A percentile compares a stretch with the other conserved stretches of the same genome.
These are phyloP conservation scores for Ellobium chinense DNA, from an alignment of 2,888 invertebrate species.

Conservation along the genomic window DNA sequence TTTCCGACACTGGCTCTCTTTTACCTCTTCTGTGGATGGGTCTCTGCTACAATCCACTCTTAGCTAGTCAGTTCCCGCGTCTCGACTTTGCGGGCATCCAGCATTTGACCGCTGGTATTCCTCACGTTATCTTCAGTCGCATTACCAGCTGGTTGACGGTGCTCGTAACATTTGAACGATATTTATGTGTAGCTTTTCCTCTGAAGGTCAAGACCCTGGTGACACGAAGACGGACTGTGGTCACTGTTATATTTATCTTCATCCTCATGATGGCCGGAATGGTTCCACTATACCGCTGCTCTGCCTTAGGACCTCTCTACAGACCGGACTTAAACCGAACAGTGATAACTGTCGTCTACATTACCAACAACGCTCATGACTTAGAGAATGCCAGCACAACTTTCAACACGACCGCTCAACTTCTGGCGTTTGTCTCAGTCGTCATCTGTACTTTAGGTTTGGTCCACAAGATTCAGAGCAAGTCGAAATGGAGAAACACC, in stretches of 20 bases:
- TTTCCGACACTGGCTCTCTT: background rate
- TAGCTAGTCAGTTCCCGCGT: background rate
- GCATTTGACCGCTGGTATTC: background rate
- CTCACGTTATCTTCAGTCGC: background rate
- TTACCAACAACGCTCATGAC: background rate
- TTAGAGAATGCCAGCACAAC: background rate
- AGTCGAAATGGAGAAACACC: slow-evolving; percentile 1
- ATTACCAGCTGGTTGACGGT: no score
- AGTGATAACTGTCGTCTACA: background rate
- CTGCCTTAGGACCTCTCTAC: no score
- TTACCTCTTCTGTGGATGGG: slow-evolving; percentile 12
- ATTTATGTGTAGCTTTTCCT: background rate
- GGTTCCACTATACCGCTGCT: no score
- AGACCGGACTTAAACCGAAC: background rate
- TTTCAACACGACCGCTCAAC: background rate
- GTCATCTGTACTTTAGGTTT: background rate
- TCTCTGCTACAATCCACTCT: background rate
- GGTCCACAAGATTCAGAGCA: background rate
- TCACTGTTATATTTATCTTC: no score
- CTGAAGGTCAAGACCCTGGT: background rate
- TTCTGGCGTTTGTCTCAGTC: background rate
- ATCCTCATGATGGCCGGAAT: no score
- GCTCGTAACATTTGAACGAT: no score
- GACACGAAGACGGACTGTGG: no score
- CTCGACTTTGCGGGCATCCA: background rate